These are phyloP conservation scores for Grus americana DNA, from an alignment of 2,113 vertebrate species.

Conservation along the genomic window DNA sequence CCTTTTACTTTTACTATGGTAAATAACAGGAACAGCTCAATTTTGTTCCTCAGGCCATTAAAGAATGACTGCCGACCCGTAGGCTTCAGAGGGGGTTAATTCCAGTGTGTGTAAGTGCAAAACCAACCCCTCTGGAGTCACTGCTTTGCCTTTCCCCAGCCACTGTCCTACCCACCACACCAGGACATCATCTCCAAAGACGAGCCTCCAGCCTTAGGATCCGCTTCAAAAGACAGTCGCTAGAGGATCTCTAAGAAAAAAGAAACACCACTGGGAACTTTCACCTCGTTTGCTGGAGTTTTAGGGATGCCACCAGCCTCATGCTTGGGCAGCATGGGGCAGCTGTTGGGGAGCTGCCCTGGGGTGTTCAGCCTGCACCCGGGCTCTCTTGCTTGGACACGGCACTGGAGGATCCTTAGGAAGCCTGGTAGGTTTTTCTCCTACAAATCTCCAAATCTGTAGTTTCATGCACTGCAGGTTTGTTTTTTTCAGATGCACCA, in stretches of 20 bases:
- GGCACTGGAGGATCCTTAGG: background rate
- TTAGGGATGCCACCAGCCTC: background rate
- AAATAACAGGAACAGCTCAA: background rate
- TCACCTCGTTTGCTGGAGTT: background rate
- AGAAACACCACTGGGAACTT: background rate
- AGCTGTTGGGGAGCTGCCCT: background rate
- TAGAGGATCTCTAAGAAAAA: background rate
- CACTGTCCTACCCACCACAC: background rate
- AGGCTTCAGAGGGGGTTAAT: accelerated
- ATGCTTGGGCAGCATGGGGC: accelerated
- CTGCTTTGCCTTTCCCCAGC: background rate
- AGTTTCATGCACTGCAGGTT: background rate
- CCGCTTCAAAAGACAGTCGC: background rate
- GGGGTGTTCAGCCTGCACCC: background rate
- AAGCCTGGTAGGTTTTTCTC: background rate
- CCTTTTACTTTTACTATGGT: background rate
- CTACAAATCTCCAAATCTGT: background rate
- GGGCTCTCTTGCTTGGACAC: accelerated
- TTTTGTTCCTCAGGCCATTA: background rate
- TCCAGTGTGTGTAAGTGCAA: background rate
- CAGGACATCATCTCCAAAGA: background rate
- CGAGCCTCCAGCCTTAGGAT: background rate
- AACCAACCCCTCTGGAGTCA: background rate
- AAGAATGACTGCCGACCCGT: background rate
- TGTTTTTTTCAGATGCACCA: background rate